Conservation (phyloP, 2,113 vertebrate species). For the Nannobrachium achirus region DNA sequence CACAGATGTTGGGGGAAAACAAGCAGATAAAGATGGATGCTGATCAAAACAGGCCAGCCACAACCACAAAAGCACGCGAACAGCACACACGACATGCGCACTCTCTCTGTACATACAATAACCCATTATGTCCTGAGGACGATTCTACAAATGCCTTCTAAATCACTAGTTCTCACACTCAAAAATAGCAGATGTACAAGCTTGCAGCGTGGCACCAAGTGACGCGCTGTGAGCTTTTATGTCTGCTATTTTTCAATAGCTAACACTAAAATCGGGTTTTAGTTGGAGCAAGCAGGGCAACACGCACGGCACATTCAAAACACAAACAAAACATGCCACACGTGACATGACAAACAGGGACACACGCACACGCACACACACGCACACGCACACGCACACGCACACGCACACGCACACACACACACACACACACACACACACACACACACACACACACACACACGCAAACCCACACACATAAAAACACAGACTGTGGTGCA, state of each 20-base stretch:
- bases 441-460: neutral
- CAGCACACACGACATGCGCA: too few species aligned
- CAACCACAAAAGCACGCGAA: neutral
- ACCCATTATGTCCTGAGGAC: too few species aligned
- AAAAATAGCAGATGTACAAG: too few species aligned
- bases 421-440: neutral
- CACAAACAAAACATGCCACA: neutral
- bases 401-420: neutral
- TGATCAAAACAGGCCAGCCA: neutral
- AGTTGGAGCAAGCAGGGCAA: too few species aligned
- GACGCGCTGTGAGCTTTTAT: too few species aligned
- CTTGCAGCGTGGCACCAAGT: too few species aligned
- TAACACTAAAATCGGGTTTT: too few species aligned
- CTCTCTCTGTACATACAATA: too few species aligned
- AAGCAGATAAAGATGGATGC: conserved; percentile 15
- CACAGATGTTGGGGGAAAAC: conserved; percentile 46
- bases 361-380: conserved; percentile 3
- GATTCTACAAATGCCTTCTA: too few species aligned
- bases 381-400: neutral
- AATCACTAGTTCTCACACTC: too few species aligned
- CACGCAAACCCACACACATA: neutral
- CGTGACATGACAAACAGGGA: conserved; percentile 1
- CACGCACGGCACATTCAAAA: too few species aligned
- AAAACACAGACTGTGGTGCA: neutral
- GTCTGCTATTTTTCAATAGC: too few species aligned